Conservation (phyloP, 2,113 vertebrate genomes). For the Panthera leo region DNA sequence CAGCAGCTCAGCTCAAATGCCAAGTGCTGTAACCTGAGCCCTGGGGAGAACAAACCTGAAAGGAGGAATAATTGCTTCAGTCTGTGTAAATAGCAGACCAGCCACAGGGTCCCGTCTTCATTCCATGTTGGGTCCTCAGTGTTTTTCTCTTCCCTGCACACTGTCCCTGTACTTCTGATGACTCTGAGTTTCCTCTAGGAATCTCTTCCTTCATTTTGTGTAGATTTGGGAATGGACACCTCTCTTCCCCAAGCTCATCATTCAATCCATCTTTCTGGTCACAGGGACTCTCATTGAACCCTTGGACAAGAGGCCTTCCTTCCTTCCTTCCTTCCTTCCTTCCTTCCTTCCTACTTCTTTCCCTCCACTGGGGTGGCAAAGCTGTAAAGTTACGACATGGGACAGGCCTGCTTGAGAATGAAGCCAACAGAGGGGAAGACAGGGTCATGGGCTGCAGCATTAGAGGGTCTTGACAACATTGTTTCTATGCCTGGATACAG, state of each 20-base stretch:
- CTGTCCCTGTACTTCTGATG: background rate
- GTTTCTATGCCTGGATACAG: background rate
- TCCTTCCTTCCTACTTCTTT: too few species aligned
- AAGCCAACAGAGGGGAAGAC: background rate
- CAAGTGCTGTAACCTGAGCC: background rate
- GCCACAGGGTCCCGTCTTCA: fast-evolving
- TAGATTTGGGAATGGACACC: background rate
- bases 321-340: too few species aligned
- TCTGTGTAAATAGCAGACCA: background rate
- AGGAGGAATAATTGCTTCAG: background rate
- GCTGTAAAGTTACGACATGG: background rate
- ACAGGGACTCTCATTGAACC: background rate
- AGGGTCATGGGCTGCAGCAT: background rate
- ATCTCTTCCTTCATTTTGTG: background rate
- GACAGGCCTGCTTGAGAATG: background rate
- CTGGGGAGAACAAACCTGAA: background rate
- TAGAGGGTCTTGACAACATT: background rate
- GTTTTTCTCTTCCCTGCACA: background rate
- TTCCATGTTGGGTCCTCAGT: background rate
- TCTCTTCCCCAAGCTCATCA: background rate
- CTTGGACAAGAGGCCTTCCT: background rate
- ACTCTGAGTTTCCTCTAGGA: background rate
- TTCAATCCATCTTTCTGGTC: background rate
- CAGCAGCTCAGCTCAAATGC: background rate
- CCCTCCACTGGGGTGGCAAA: background rate